Evolutionary conservation across 1,140 invertebrate species (phyloP), one percentile per base, ranked within the genome.

Genomic region (Andrena cerasifolii): DNA sequence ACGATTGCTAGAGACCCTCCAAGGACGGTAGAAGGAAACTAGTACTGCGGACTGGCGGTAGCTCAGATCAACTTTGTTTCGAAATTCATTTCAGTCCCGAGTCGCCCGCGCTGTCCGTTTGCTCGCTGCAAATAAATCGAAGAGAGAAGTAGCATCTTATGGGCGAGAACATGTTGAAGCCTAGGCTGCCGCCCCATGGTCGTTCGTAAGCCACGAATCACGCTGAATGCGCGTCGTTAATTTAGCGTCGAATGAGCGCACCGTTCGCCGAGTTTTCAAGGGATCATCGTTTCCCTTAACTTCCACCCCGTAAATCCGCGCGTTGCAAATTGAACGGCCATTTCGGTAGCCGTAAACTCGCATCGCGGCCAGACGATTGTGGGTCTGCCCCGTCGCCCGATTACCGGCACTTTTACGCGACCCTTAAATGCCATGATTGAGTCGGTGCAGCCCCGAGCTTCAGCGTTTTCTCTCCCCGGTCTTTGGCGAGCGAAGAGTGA

Each of bases 381-480:
- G n/a, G n/a, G n/a, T n/a, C n/a, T n/a, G n/a, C 6, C n/a, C 8
- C 21, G 1, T 3, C 1, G 7, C 16, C 1, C 3, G 70, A 36
- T 36, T 18, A 26, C 18, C n/a, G 3, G 8, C 4, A 62, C 33
- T 40, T 53, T 74, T 74, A 74, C 12, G 24, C 33, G 26, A 26
- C 40, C 28, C 33, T 67, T 67, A 67, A 75, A 67, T 67, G 67
- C 10, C 45, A 8, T 59, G 65, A 72, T 49, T 24, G 43, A 49
- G 56, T 21, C 0, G 36, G 10, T 21, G 7, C 0, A 26, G 10
- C 16, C 12, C n/a, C n/a, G n/a, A 21, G 18, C 31, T 53, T 54
- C 49, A 21, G 24, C 16, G 49, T 65, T 18, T 53, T 53, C 14
- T 56, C 53, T n/a, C 14, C 10, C 16, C 4, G 18, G 33, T 26